phyloP scores from a whole-genome alignment of 1,140 invertebrate species.

The Drosophila lacertosa region DNA sequence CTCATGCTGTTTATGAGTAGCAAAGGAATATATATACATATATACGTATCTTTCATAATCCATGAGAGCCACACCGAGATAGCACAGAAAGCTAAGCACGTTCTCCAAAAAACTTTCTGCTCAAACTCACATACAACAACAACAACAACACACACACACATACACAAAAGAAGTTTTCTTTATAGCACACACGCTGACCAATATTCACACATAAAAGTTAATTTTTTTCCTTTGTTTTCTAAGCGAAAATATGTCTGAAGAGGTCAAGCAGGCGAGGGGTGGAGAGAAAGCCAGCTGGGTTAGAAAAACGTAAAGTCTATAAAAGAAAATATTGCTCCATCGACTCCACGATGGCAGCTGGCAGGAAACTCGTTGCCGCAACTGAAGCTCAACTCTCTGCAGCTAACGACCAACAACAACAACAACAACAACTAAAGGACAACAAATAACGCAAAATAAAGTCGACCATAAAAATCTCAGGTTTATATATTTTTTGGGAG shows the following conservation, averaged over 20 bases:
- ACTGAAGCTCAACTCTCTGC: conserved; percentile 28
- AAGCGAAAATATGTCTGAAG: conserved; percentile 57
- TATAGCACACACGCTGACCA: background rate
- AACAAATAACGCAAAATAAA: conserved; percentile 62
- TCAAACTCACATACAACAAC: background rate
- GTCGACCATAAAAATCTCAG: conserved; percentile 72
- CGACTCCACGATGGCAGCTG: conserved; percentile 32
- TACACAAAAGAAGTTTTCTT: background rate
- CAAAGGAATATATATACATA: conserved; percentile 5
- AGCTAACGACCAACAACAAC: conserved; percentile 22
- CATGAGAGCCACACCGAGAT: conserved; percentile 17
- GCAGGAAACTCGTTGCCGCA: conserved; percentile 9
- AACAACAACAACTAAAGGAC: conserved; percentile 4
- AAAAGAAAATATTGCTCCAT: conserved; percentile 67
- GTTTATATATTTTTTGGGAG: conserved; percentile 61
- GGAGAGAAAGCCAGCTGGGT: conserved; percentile 12
- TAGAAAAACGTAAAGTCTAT: conserved; percentile 63
- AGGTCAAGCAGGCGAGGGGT: conserved; percentile 29
- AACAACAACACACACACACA: background rate
- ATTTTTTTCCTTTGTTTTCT: conserved; percentile 42
- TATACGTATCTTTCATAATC: conserved; percentile 30
- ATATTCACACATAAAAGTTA: conserved; percentile 32
- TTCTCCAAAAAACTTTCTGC: conserved; percentile 23
- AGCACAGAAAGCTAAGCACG: conserved; percentile 27
- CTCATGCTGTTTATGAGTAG: conserved; percentile 16